Percentiles rank a stretch among this genome's conserved stretches.
Evolutionary conservation across 2,113 vertebrate genomes (phyloP).

Genomic region (Stercorarius parasiticus): DNA sequence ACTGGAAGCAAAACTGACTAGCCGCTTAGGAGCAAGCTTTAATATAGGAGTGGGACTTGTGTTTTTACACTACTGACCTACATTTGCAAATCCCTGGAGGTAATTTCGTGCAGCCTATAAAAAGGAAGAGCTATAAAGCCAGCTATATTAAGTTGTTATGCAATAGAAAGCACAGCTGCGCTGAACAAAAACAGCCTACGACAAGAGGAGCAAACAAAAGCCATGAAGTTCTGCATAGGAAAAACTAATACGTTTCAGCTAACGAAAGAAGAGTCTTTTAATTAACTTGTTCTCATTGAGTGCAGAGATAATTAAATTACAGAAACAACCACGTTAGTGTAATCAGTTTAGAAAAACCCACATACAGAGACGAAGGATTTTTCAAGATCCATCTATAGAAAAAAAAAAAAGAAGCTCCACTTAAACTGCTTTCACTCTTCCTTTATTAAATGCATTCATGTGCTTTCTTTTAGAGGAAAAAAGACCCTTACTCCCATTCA

Average conservation of each 20-base stretch:
- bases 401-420: not conserved
- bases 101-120: not conserved
- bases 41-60: not conserved
- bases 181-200: not conserved
- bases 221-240: not conserved
- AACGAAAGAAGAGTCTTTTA: conserved; percentile 17
- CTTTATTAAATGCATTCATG: not conserved
- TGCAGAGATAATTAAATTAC: conserved; percentile 43
- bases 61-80: conserved; percentile 51
- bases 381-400: not conserved
- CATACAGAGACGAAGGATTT: conserved; percentile 8
- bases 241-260: not conserved
- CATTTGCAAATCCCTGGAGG: conserved; percentile 23
- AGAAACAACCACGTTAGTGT: conserved; percentile 8
- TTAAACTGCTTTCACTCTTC: not conserved
- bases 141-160: not conserved
- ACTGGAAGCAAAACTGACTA: not conserved
- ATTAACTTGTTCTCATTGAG: conserved; percentile 25
- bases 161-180: not conserved
- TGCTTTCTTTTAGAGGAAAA: not conserved
- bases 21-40: not conserved
- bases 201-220: conserved; percentile 16
- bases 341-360: conserved; percentile 25
- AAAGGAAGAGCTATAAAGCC: conserved; percentile 1
- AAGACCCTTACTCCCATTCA: not conserved